These are phyloP conservation scores for Drosophila malerkotliana DNA, from an alignment of 1,140 invertebrate genomes.

Conservation along the genomic window DNA sequence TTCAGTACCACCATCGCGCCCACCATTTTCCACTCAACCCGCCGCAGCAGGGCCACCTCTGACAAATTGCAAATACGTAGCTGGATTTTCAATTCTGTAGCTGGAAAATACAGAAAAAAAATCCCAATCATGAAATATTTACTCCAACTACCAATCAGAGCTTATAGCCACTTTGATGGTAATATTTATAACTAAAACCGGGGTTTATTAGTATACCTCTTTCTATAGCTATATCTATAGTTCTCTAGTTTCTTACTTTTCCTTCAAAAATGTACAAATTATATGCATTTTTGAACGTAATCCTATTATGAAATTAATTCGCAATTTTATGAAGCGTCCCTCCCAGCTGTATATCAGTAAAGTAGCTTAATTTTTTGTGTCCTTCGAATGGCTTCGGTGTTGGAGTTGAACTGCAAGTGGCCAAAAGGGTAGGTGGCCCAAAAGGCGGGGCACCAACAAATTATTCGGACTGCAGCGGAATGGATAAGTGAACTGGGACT, in stretches of 20 bases:
- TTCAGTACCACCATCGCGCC: slow-evolving; percentile 75
- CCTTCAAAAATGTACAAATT: not conserved
- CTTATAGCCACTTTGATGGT: too few relatives aligned
- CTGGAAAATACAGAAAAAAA: slow-evolving; percentile 5
- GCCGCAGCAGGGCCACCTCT: slow-evolving; percentile 10
- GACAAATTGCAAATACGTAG: slow-evolving; percentile 70
- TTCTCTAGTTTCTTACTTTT: too few relatives aligned
- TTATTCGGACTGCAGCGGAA: slow-evolving; percentile 58
- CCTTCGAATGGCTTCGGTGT: not conserved
- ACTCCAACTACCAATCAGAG: too few relatives aligned
- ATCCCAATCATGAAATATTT: slow-evolving; percentile 4
- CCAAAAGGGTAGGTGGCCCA: not conserved
- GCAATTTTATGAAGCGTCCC: not conserved
- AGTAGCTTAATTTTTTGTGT: not conserved
- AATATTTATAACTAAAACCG: too few relatives aligned
- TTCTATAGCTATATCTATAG: too few relatives aligned
- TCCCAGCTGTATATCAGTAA: not conserved
- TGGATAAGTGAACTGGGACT: slow-evolving; percentile 75
- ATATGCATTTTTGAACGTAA: not conserved
- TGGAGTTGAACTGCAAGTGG: slow-evolving; percentile 44
- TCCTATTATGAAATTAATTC: not conserved
- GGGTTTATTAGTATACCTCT: too few relatives aligned
- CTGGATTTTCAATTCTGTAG: slow-evolving; percentile 49
- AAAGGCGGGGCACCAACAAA: slow-evolving; percentile 39
- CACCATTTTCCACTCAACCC: not conserved